Evolutionary conservation across 2,888 invertebrate species (phyloP), one percentile per base, ranked within the genome.

Genomic region (Thecocarcelia acutangulata): DNA sequence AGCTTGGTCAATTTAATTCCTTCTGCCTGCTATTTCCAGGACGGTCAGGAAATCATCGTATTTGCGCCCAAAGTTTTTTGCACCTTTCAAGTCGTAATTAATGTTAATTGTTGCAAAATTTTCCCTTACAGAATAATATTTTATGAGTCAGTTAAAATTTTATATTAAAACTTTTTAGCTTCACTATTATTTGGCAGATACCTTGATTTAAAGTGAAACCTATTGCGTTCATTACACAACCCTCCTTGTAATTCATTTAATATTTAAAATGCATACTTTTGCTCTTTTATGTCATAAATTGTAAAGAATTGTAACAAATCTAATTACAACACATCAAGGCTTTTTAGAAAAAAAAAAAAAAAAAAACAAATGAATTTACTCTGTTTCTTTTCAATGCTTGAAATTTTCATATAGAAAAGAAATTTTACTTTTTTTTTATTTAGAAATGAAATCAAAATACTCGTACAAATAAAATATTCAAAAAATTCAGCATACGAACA

Each of bases 251-350:
- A 64, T 64, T 46, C 28, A 64, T 64, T 48, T 13, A 56, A 64
- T 48, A 64, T 56, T 74, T 56, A 46, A 56, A 64, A 64, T 74
- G 56, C 52, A 73, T 21, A 73, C 33, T 63, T 73, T 73, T 63
- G 63, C 64, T 56, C 56, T 61, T 69, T 76, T 61, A 52, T 52
- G 52, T 52, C 28, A 52, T n/a, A 68, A 37, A 44, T 52, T 48
- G 1, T 15, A 61, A 54, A 54, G 37, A 54, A 69, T 46, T 46
- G 15, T 46, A 75, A 75, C 52, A 64, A 80, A 80, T 70, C 76
- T 76, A 80, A 80, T 80, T 80, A 80, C 70, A 21, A 68, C 46
- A 69, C 44, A 64, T 76, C 75, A 72, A 80, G 63, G 75, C 37
- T 76, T 58, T 54, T 44, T 28, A 0, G 2, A 42, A 17, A 50